Base-by-base conservation (phyloP, 1,140 invertebrate species). In the Drosophila suzukii region DNA sequence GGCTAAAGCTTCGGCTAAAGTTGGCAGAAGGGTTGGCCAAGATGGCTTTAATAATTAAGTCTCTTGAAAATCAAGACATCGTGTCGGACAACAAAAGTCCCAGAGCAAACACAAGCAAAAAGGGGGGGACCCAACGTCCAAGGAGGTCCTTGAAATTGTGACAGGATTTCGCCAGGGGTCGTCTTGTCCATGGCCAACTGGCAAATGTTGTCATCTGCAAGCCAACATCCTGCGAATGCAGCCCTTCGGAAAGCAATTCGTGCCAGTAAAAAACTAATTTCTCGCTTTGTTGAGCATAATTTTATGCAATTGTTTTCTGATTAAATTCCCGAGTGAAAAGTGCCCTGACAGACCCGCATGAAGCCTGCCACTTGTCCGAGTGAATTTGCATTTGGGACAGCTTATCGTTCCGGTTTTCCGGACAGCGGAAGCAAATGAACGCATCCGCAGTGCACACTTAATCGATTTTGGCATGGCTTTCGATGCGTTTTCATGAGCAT, bases 261-360 rank as follows among this genome's bases (percentile, higher is more conserved):
- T 49, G 75, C 68, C 53, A 79, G 75, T 86, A 82, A 79, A 81
- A 86, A 86, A 86, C 79, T 88, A 88, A 86, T 86, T 86, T 86
- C 75, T 68, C 83, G 75, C 79, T 66, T 75, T 79, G 83, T 55
- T 88, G 79, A 67, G 54, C 83, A 86, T 88, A 83, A 86, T 86
- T 83, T 79, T 79, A 86, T 88, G 83, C 83, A 86, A 88, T 86
- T 86, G 83, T 86, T 79, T 88, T 77, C 66, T 54, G 60, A 79
- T 88, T 79, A 67, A 85, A 81, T 78, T 88, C 47, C 17, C 32
- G 34, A 67, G 46, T 65, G 55, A 51, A 55, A 62, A 80, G 55
- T 38, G 43, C 24, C 15, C 30, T 15, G 34, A 12, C 41, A 15
- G 8, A 56, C 47, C 72, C 61, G 59, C 27, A 56, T 53, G 46